phyloP scores from a whole-genome alignment of 2,113 vertebrate genomes.

The Clinocottus analis region DNA sequence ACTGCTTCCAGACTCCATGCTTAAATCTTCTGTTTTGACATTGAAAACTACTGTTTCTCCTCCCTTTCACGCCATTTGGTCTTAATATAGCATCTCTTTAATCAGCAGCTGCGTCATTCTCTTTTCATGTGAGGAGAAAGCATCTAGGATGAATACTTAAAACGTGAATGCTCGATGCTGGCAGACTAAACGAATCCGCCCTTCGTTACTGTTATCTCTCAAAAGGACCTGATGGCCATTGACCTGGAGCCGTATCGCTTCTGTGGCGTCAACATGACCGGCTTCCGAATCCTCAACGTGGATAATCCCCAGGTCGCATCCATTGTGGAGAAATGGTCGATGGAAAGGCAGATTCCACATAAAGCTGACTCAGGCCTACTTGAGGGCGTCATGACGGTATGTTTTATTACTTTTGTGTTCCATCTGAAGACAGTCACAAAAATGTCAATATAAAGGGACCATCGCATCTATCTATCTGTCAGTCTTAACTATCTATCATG shows the following conservation, averaged over 20 bases:
- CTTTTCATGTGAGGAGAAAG: slow-evolving; percentile 62
- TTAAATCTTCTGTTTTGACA: slow-evolving; percentile 56
- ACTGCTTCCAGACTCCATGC: slow-evolving; percentile 18
- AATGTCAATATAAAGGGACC: slow-evolving; percentile 4
- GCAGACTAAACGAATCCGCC: slow-evolving; percentile 33
- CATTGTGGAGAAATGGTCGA: slow-evolving; percentile 97
- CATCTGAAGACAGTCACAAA: slow-evolving; percentile 19
- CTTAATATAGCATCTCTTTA: slow-evolving; percentile 60
- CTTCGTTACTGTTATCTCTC: slow-evolving; percentile 52
- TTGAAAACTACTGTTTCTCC: slow-evolving; percentile 39
- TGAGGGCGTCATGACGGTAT: slow-evolving; percentile 98
- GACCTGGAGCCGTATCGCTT: slow-evolving; percentile 98
- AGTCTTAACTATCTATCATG: not conserved
- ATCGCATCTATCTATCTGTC: not conserved
- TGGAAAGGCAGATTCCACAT: slow-evolving; percentile 90
- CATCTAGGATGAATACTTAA: slow-evolving; percentile 28
- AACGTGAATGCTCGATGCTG: slow-evolving; percentile 25
- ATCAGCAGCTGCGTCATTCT: slow-evolving; percentile 46
- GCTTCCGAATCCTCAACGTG: slow-evolving; percentile 97
- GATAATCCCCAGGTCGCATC: slow-evolving; percentile 95
- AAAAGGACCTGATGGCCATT: slow-evolving; percentile 96
- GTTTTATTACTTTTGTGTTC: slow-evolving; percentile 45
- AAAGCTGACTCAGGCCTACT: slow-evolving; percentile 92
- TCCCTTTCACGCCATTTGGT: slow-evolving; percentile 49
- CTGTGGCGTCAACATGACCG: slow-evolving; percentile 98